Base-by-base conservation (phyloP, 2,888 invertebrate species). In the Stramonita haemastoma region DNA sequence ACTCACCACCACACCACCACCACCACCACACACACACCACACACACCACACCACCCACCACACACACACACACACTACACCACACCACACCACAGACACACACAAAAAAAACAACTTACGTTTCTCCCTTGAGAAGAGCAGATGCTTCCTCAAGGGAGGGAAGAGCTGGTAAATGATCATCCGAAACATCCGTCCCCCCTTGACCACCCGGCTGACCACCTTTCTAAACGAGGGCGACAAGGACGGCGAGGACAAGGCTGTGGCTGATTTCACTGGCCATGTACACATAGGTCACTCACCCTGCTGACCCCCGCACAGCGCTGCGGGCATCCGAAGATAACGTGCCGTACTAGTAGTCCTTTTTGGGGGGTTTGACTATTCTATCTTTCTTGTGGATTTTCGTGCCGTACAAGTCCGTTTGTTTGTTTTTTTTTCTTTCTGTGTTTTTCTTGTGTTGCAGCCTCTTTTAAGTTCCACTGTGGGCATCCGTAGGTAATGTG, bases 151-250 rank as follows among this genome's bases (percentile, higher is more conserved):
- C 87, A 94, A 91, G 29, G 94, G 94, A 46, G 94, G 94, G 90
- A 94, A 94, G 90, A 94, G 93, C 89, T 94, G 94, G 90, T 94
- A 94, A 70, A 94, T 92, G 70, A 94, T 94, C 94, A 94, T 94
- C 77, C 94, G 94, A 93, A 94, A 94, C 94, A 94, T 94, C 90
- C 93, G 93, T 92, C 92, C 92, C 70, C 93, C 91, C 87, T 91
- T 92, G 66, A 91, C 90, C 89, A 92, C 87, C 79, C 91, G 90
- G 85, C 91, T 89, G 70, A 91, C 81, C 46, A 90, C 85, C 29
- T 46, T 86, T 70, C 56, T 83, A 56, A 77, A 77, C 4, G 73
- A 89, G n/a, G 81, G 87, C 29, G 60, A 86, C 86, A 60, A 36
- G 5, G 81, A 83, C 0, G 81, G 81, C 26, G 79, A 8, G 29